Evolutionary conservation across 2,113 vertebrate genomes (phyloP), one percentile per base, ranked within the genome.

Genomic region (Gallinago paraguaiae): DNA sequence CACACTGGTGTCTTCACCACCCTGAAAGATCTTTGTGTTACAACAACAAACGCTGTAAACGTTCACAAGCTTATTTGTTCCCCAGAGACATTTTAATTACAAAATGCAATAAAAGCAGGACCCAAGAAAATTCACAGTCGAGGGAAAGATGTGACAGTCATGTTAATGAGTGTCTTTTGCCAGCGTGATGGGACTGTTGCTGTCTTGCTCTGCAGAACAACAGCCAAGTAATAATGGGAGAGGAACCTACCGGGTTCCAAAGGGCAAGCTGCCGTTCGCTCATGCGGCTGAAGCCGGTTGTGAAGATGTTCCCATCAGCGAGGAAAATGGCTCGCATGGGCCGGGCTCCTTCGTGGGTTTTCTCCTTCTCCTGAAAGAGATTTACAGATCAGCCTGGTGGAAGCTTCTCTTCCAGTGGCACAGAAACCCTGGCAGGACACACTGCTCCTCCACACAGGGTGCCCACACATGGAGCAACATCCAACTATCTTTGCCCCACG

Each of bases 211-310:
- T 69, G 50, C 48, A 41, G 30, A 16, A 54, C 20, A 31, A 31
- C 30, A 33, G 43, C 41, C 6, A 61, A 35, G 70, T 0, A 14
- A 30, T 1, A 17, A 28, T 0, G 2, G 50, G 68, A 33, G 10
- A 12, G 43, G 85, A 31, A 53, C 97, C 1, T 97, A 99, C 99
- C 50, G 97, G 97, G 80, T 99, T 99, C 99, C 99, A 99, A 72
- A 99, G 99, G 2, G 99, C 98, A 5, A 99, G 97, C 95, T 99
- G 99, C 92, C 99, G 98, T 92, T 99, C 99, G 4, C 99, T 99
- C 99, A 99, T 99, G 96, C 99, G 99, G 92, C 99, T 99, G 97
- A 99, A 99, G 13, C 99, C 99, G 2, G 99, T 99, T 54, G 99
- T 99, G 96, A 99, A 99, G 95, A 99, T 94, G 15, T 99, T 99